Evolutionary conservation across 2,888 invertebrate genomes (phyloP), one percentile per base, ranked within the genome.

Genomic region (Apotomis turbidana): DNA sequence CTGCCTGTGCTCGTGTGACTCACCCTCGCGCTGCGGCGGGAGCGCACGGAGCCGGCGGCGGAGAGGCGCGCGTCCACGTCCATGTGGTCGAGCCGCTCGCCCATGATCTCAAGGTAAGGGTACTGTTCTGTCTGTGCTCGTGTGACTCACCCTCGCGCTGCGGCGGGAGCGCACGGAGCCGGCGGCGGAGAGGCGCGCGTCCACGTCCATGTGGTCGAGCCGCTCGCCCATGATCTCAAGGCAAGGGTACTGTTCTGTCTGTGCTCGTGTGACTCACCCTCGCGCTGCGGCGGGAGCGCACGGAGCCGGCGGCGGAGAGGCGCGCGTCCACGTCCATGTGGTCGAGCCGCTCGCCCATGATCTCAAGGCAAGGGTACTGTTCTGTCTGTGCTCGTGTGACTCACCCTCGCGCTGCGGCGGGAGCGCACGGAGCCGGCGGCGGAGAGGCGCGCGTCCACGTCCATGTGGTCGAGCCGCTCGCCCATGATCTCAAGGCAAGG

Each of bases 101-200:
- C n/a, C n/a, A n/a, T n/a, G n/a, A n/a, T n/a, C n/a, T n/a, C n/a
- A n/a, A n/a, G n/a, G n/a, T n/a, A n/a, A n/a, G n/a, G n/a, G n/a
- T n/a, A n/a, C n/a, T n/a, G n/a, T n/a, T n/a, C n/a, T n/a, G n/a
- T n/a, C n/a, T n/a, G n/a, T n/a, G n/a, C n/a, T 15, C 15, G 36
- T 13, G 44, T 3, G n/a, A 76, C 81, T 79, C 64, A 90, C 90
- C 83, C 85, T 76, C 4, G 78, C 81, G 76, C 86, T 88, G 46
- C 83, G 86, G 62, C 86, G 87, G 68, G 89, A 88, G 3, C 85
- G 84, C 6, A 86, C 67, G 0, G 89, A 87, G 0, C 85, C 80
- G 0, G 83, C 83, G 0, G 79, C 81, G 0, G 88, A 87, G 3
- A 83, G 75, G 2, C 86, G 75, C 0, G 84, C 77, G 66, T 85